A percentile compares a stretch with the other conserved stretches of the same genome.
Evolutionary conservation across 2,113 vertebrate genomes (phyloP).

Genomic region (Rhabdomys dilectus): DNA sequence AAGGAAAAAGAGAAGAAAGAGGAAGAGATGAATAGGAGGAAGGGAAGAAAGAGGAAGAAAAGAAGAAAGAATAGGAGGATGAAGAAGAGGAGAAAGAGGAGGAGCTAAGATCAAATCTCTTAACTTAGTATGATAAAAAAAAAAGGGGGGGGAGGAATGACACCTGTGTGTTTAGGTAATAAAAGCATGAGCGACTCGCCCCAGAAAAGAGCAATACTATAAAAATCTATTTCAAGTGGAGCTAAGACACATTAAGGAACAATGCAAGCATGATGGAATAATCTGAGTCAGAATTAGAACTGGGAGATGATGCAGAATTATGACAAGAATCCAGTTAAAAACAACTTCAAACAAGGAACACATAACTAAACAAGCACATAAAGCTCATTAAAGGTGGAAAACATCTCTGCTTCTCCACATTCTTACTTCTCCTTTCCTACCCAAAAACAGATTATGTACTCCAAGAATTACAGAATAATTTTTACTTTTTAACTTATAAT

Average conservation of each 20-base stretch:
- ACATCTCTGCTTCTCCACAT: neutral
- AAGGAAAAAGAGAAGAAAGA: neutral
- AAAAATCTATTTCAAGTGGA: neutral
- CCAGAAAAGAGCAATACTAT: neutral
- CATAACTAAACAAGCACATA: neutral
- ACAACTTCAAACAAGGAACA: neutral
- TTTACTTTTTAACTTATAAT: neutral
- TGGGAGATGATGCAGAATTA: neutral
- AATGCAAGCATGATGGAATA: neutral
- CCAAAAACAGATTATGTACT: neutral
- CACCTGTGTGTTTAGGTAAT: neutral
- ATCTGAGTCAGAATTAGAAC: neutral
- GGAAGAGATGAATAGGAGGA: neutral
- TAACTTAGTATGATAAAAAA: neutral
- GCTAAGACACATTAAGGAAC: neutral
- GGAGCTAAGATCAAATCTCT: neutral
- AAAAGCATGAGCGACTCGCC: neutral
- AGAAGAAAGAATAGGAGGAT: neutral
- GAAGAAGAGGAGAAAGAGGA: neutral
- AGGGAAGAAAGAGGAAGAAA: neutral
- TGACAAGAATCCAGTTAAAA: neutral
- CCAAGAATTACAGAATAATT: neutral
- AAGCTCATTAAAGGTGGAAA: neutral
- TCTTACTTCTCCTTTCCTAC: neutral
- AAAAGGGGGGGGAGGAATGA: neutral